Conservation (phyloP, 2,797 vertebrate genomes). For the Pseudotriccus pelzelni region DNA sequence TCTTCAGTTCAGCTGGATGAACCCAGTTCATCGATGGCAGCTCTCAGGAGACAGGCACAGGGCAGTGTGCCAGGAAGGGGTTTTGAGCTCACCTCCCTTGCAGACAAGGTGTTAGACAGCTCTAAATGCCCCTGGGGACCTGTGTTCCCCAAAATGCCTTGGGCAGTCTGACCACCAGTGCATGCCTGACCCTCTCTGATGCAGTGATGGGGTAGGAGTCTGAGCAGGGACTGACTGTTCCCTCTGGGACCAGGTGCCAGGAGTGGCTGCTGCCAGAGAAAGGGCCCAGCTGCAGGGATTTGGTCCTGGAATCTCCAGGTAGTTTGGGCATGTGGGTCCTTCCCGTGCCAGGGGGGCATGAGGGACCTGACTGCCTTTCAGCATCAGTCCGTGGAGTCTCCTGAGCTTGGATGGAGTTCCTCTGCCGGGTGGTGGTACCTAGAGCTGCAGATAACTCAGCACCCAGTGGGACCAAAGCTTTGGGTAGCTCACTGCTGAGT, state of each 20-base stretch:
- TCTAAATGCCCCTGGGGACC: background rate
- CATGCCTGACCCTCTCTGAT: accelerated
- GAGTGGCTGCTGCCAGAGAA: background rate
- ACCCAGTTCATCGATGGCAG: background rate
- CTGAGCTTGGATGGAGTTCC: background rate
- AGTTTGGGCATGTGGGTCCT: background rate
- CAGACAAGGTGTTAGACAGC: background rate
- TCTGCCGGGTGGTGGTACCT: background rate
- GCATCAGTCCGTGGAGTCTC: background rate
- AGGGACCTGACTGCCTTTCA: accelerated
- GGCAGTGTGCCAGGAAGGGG: background rate
- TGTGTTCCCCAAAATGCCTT: background rate
- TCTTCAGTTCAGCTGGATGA: background rate
- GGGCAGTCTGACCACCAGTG: accelerated
- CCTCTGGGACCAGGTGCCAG: accelerated
- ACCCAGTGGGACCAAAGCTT: background rate
- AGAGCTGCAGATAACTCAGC: background rate
- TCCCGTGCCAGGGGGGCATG: background rate
- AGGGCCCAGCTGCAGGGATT: background rate
- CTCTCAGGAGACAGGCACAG: background rate
- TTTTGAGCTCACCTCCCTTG: background rate
- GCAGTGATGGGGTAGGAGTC: background rate
- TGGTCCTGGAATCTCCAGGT: background rate
- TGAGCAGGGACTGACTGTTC: background rate
- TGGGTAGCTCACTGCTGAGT: background rate